Base-by-base conservation (phyloP, 2,797 vertebrate genomes). In the Aythya fuligula region DNA sequence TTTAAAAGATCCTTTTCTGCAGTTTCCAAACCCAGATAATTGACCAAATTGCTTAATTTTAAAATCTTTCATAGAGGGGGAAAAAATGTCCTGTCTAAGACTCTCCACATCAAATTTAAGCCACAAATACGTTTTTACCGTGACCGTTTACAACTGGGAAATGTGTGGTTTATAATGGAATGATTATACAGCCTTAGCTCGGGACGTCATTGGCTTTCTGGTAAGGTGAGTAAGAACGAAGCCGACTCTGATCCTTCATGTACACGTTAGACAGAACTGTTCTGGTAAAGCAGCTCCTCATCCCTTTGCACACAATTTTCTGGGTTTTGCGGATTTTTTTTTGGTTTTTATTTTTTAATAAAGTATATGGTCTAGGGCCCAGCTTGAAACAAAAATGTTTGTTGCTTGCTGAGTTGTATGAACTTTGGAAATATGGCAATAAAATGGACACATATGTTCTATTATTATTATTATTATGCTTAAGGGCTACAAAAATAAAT, bases 361-460 rank as follows among this genome's bases (percentile, higher is more conserved):
- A 95, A 95, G 57, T 94, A 82, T 87, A 95, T 39, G 39, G 88
- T 93, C 67, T 67, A 94, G 90, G 78, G 86, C 92, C 67, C 92
- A 95, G 81, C 90, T 95, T 96, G 95, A 94, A 94, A 94, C 81
- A 94, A 92, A 96, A 94, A 74, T 58, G 36, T 53, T 90, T 0
- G 0, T 79, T 92, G 74, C 93, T 96, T 94, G 79, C 88, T 93
- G 91, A 95, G 86, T 94, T 94, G 87, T 77, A 93, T 94, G 91
- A 96, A 91, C 94, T 93, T 95, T 71, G 75, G 88, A 95, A 96
- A 96, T 94, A 94, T 41, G 65, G 90, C 49, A 94, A 94, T 93
- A 96, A 96, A 97, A 97, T 93, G 93, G 94, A 95, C 91, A 94
- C 95, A 96, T 61, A 94, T 94, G 94, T 96, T 97, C 87, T 93